Evolutionary conservation across 2,113 vertebrate species (phyloP).

Genomic region (Sigmodon hispidus): DNA sequence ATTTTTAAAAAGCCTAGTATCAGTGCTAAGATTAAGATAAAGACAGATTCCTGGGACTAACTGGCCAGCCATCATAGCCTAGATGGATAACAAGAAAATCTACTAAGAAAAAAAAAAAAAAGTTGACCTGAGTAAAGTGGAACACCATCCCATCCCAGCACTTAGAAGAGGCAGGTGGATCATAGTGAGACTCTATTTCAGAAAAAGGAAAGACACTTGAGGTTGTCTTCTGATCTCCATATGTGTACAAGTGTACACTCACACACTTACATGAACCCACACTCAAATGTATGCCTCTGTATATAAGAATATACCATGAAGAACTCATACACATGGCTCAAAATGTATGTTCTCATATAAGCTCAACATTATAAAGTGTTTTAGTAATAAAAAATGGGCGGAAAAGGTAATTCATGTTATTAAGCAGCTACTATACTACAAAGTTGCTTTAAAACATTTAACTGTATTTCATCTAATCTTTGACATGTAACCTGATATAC

Average conservation of each 20-base stretch:
- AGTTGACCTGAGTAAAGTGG: neutral
- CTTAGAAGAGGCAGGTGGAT: neutral
- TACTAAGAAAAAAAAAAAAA: neutral
- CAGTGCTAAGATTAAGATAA: neutral
- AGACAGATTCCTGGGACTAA: neutral
- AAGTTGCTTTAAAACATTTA: conserved; percentile 24
- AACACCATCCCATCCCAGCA: neutral
- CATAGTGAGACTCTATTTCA: neutral
- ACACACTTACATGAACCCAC: neutral
- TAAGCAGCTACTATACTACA: neutral
- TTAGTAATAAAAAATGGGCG: conserved; percentile 27
- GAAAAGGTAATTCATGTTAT: neutral
- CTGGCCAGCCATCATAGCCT: neutral
- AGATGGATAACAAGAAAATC: neutral
- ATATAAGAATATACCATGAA: neutral
- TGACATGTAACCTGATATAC: neutral
- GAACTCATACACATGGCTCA: neutral
- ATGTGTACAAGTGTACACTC: too few relatives aligned
- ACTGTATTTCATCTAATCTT: conserved; percentile 38
- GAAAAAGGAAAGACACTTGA: neutral
- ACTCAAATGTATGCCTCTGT: neutral
- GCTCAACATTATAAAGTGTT: neutral
- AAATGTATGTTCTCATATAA: neutral
- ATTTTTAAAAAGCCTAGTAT: neutral
- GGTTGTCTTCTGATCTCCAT: neutral